Conservation (phyloP, 2,888 invertebrate species). For the Ichneumon xanthorius region DNA sequence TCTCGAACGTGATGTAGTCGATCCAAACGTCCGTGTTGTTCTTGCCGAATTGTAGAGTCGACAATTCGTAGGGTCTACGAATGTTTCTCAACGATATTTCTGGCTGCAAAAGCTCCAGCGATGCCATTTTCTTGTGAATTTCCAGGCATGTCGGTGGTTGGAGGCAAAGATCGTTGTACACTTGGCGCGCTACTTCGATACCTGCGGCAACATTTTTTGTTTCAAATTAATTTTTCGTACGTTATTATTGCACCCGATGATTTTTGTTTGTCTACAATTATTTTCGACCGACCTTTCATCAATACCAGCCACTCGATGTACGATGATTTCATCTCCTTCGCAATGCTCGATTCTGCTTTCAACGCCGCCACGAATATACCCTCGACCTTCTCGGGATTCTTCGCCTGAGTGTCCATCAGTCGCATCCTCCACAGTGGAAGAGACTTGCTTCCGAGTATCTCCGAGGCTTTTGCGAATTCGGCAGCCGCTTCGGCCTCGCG, state of each 20-base stretch:
- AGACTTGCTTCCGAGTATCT: constrained; percentile 82
- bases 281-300: constrained; percentile 78
- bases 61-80: constrained; percentile 87
- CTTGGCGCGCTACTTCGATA: constrained; percentile 87
- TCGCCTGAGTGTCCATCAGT: constrained; percentile 81
- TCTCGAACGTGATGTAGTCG: constrained; percentile 90
- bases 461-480: constrained; percentile 83
- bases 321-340: constrained; percentile 87
- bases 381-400: constrained; percentile 82
- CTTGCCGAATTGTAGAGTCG: constrained; percentile 89
- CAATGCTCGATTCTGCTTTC: constrained; percentile 85
- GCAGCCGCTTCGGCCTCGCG: constrained; percentile 84
- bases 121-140: constrained; percentile 88
- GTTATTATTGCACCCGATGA: neutral
- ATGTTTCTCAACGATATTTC: constrained; percentile 80
- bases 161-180: constrained; percentile 87
- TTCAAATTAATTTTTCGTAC: neutral
- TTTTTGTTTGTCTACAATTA: neutral
- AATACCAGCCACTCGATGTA: constrained; percentile 87
- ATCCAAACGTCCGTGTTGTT: constrained; percentile 90
- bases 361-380: constrained; percentile 84
- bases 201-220: constrained; percentile 75
- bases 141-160: constrained; percentile 88
- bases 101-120: constrained; percentile 84
- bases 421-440: constrained; percentile 85